Percentiles rank a stretch among this genome's conserved stretches.
Evolutionary conservation across 2,113 vertebrate species (phyloP).

Genomic region (Ictidomys tridecemlineatus): DNA sequence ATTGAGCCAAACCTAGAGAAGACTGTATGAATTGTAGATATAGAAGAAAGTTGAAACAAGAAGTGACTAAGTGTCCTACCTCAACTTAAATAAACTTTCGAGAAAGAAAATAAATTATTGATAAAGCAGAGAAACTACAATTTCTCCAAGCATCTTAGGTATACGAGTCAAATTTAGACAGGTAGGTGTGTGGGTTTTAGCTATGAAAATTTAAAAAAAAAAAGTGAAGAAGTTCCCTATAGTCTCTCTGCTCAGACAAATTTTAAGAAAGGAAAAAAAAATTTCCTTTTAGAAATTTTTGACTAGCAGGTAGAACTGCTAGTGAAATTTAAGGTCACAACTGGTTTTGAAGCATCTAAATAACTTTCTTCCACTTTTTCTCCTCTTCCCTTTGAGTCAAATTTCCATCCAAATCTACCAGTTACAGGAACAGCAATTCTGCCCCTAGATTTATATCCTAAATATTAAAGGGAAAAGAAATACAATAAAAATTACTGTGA

Average conservation of each 20-base stretch:
- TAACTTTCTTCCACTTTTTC: not conserved
- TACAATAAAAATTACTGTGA: constrained; percentile 3
- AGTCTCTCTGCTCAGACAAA: not conserved
- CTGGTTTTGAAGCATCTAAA: not conserved
- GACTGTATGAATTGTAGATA: not conserved
- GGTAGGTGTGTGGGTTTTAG: not conserved
- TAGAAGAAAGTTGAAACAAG: not conserved
- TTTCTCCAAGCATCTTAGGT: not conserved
- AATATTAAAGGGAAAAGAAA: not conserved
- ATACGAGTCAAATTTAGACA: not conserved
- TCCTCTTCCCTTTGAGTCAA: not conserved
- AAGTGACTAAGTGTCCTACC: not conserved
- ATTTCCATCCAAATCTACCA: not conserved
- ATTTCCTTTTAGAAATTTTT: not conserved
- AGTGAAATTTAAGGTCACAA: not conserved
- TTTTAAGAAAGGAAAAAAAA: constrained; percentile 3
- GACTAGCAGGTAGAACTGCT: not conserved
- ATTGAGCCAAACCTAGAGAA: not conserved
- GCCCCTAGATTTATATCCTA: not conserved
- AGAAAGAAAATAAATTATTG: not conserved
- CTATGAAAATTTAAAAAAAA: not conserved
- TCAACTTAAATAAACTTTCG: not conserved
- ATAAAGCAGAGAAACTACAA: not conserved
- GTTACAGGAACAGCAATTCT: not conserved
- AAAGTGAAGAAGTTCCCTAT: not conserved